Conservation (phyloP, 2,888 invertebrate genomes). For the Drosophila neonasuta region DNA sequence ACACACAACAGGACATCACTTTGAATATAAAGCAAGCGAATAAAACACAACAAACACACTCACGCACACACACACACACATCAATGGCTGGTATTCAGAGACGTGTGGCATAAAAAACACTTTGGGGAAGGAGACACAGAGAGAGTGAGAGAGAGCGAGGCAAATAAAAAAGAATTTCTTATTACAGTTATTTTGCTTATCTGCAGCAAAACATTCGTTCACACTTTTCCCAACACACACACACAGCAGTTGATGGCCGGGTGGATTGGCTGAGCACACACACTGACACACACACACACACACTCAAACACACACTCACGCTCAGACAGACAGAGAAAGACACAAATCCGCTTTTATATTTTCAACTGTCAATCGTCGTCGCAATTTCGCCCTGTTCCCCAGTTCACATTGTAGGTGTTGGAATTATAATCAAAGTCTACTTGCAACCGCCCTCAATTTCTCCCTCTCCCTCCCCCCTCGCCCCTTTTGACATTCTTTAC, state of each 20-base stretch:
- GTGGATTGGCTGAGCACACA: constrained; percentile 28
- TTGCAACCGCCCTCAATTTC: constrained; percentile 7
- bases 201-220: constrained; percentile 78
- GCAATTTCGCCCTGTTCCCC: constrained; percentile 50
- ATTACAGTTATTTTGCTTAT: constrained; percentile 78
- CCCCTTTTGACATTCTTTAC: constrained; percentile 3
- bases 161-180: constrained; percentile 76
- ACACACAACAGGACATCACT: constrained; percentile 69
- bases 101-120: constrained; percentile 76
- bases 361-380: constrained; percentile 78
- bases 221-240: constrained; percentile 58
- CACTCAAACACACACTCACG: constrained; percentile 5
- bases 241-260: constrained; percentile 29
- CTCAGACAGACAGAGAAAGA: constrained; percentile 39
- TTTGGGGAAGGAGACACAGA: constrained; percentile 20
- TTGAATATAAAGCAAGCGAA: constrained; percentile 78
- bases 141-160: constrained; percentile 23
- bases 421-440: constrained; percentile 74
- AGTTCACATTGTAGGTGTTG: constrained; percentile 63
- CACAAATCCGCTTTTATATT: constrained; percentile 80
- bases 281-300: constrained; percentile 22
- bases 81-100: constrained; percentile 40
- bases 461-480: neutral
- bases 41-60: constrained; percentile 61
- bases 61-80: constrained; percentile 15